These are phyloP conservation scores for Lottia scabra DNA, from an alignment of 2,888 invertebrate genomes.

Conservation along the genomic window DNA sequence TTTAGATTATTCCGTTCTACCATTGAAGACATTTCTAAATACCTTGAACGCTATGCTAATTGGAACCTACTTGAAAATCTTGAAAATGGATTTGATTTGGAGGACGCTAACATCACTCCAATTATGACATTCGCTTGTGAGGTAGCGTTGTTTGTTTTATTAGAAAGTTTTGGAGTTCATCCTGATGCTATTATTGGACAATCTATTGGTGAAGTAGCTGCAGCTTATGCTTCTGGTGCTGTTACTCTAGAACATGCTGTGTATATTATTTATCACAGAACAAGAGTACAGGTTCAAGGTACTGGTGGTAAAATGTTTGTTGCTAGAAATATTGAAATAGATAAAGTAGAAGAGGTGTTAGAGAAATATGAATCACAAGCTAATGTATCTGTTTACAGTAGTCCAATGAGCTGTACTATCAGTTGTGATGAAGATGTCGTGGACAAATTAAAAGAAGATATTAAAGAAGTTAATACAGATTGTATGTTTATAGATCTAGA, in stretches of 20 bases:
- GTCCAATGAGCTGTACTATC: conserved; percentile 36
- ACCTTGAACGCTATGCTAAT: conserved; percentile 15
- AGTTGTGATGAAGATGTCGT: conserved; percentile 31
- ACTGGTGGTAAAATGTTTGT: conserved; percentile 43
- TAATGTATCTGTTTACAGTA: conserved; percentile 37
- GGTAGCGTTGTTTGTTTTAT: conserved; percentile 35
- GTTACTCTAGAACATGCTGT: conserved; percentile 39
- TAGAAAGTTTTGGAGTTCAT: conserved; percentile 37
- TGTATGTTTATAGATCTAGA: conserved; percentile 14
- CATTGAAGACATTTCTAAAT: conserved; percentile 29
- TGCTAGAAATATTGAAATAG: conserved; percentile 25
- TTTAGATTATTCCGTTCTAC: conserved; percentile 27
- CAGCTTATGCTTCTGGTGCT: conserved; percentile 38
- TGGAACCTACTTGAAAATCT: conserved; percentile 31
- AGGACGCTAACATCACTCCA: conserved; percentile 36
- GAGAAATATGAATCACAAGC: conserved; percentile 13
- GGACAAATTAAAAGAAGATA: conserved; percentile 20
- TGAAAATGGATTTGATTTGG: conserved; percentile 23
- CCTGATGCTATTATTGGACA: conserved; percentile 44
- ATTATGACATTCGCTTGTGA: conserved; percentile 46
- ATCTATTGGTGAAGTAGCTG: conserved; percentile 51
- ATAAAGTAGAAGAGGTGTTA: conserved; percentile 26
- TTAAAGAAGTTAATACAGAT: conserved; percentile 12
- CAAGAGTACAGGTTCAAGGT: conserved; percentile 23
- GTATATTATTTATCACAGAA: conserved; percentile 39